A percentile compares a stretch with the other conserved stretches of the same genome.
Conservation (phyloP, 2,797 vertebrate species). For the Vespertilio murinus region DNA sequence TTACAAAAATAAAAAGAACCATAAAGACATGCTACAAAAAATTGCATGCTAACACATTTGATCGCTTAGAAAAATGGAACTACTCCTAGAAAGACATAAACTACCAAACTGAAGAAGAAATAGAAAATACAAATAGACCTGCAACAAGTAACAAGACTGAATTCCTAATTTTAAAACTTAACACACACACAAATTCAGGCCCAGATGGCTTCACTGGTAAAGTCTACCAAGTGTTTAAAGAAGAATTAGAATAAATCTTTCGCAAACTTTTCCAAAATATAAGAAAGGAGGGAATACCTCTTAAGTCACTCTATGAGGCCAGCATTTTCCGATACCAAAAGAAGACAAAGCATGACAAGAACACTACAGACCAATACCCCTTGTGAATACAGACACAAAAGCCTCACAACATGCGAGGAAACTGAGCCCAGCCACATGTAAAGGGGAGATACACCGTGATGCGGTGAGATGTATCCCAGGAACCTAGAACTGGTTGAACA, state of each 20-base stretch:
- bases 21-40: not conserved
- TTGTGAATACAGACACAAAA: not conserved
- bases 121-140: not conserved
- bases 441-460: not conserved
- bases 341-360: not conserved
- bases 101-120: not conserved
- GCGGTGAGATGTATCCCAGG: rapidly evolving
- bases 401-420: rapidly evolving
- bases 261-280: not conserved
- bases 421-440: not conserved
- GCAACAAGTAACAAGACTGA: not conserved
- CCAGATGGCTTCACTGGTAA: not conserved
- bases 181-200: not conserved
- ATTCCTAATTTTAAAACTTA: not conserved
- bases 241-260: not conserved
- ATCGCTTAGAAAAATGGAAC: not conserved
- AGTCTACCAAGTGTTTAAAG: not conserved
- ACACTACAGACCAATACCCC: not conserved
- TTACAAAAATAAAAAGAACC: not conserved
- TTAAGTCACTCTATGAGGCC: not conserved
- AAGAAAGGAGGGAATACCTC: not conserved
- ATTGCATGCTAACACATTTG: not conserved
- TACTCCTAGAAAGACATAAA: not conserved
- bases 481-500: not conserved
- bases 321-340: not conserved